These are phyloP conservation scores for Azorinus chamasolen DNA, from an alignment of 2,888 invertebrate species.

Conservation along the genomic window DNA sequence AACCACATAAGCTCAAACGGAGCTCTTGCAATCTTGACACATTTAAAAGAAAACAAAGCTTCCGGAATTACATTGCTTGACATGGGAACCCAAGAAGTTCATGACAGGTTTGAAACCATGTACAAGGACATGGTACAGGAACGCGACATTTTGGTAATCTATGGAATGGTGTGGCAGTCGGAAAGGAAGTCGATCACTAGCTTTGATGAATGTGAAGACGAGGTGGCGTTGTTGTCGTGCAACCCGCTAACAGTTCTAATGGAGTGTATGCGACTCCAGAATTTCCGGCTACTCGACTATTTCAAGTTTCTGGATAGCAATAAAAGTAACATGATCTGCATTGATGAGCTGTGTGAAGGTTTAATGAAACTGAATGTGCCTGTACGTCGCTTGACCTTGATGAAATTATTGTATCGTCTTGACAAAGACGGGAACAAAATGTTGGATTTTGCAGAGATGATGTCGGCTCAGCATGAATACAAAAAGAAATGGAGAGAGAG, in stretches of 20 bases:
- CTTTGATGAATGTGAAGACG: constrained; percentile 40
- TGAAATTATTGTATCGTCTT: constrained; percentile 53
- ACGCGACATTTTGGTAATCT: constrained; percentile 52
- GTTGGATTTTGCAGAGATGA: constrained; percentile 63
- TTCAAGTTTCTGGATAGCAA: constrained; percentile 62
- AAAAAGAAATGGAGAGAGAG: constrained; percentile 46
- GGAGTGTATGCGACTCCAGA: constrained; percentile 68
- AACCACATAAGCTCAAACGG: constrained; percentile 65
- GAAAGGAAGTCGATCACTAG: constrained; percentile 35
- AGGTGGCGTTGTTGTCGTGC: constrained; percentile 44
- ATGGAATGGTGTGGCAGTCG: constrained; percentile 59
- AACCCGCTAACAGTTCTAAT: constrained; percentile 68
- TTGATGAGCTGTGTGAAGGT: constrained; percentile 62
- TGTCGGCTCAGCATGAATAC: constrained; percentile 59
- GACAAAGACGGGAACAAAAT: constrained; percentile 61
- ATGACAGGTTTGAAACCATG: constrained; percentile 54
- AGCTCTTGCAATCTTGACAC: constrained; percentile 50
- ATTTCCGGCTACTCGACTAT: constrained; percentile 64
- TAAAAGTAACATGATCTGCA: constrained; percentile 52
- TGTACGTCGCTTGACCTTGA: constrained; percentile 32
- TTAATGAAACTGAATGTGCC: constrained; percentile 63
- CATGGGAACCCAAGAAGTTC: constrained; percentile 64
- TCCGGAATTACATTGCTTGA: constrained; percentile 61
- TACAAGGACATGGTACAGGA: constrained; percentile 46
- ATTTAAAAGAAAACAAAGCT: constrained; percentile 42